phyloP scores from a whole-genome alignment of 1,140 invertebrate species.

The Eufriesea mexicana region DNA sequence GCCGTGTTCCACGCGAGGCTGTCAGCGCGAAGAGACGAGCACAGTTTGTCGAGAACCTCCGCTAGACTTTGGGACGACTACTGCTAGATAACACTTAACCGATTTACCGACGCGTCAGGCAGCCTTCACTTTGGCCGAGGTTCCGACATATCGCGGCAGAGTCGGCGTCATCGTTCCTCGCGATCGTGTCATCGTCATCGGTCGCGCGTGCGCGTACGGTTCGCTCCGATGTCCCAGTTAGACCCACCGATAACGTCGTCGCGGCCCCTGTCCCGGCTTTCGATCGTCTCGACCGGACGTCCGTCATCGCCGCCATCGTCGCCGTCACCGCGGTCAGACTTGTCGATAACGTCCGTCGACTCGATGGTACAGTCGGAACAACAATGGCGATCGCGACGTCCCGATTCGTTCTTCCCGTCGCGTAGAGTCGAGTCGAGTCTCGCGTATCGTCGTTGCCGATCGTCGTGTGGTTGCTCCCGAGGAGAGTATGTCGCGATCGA shows the following conservation, averaged over 20 bases:
- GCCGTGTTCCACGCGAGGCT: background rate
- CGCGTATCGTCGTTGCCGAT: background rate
- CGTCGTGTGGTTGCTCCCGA: background rate
- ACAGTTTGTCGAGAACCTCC: slow-evolving; percentile 76
- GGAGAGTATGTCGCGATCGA: background rate
- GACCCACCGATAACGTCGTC: slow-evolving; percentile 24
- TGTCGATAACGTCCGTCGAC: background rate
- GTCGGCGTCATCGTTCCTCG: slow-evolving; percentile 47
- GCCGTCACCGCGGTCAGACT: too few relatives aligned
- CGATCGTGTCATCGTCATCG: slow-evolving; percentile 38
- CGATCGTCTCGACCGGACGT: slow-evolving; percentile 4
- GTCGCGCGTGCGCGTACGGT: background rate
- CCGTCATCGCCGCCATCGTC: background rate
- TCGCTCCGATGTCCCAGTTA: background rate
- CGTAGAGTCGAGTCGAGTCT: too few relatives aligned
- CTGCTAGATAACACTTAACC: slow-evolving; percentile 45
- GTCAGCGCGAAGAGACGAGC: background rate
- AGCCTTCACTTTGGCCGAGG: slow-evolving; percentile 77
- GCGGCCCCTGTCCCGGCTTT: slow-evolving; percentile 14
- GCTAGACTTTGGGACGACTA: slow-evolving; percentile 75
- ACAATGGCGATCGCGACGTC: background rate
- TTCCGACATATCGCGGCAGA: slow-evolving; percentile 67
- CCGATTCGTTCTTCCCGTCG: slow-evolving; percentile 21
- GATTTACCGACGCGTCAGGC: slow-evolving; percentile 30
- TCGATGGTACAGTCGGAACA: background rate